Percentiles rank a stretch among this genome's conserved stretches.
Conservation (phyloP, 2,113 vertebrate genomes). For the Phyllostomus hastatus region DNA sequence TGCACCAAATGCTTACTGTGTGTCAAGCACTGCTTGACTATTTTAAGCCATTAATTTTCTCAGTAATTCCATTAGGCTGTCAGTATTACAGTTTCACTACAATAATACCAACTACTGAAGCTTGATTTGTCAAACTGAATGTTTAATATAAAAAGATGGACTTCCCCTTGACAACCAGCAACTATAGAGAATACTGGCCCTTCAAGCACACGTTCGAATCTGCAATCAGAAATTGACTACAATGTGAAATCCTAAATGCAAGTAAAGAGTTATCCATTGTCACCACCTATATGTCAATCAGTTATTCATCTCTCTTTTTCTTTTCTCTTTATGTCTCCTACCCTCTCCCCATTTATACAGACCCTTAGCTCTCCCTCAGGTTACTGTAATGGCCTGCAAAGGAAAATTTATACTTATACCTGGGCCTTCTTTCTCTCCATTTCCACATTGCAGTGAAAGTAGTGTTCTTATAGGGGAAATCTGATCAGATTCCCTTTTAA, state of each 20-base stretch:
- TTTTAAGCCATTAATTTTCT: background rate
- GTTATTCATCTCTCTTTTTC: too few relatives aligned
- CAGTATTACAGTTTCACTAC: background rate
- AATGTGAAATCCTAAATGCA: background rate
- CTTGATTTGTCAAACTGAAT: background rate
- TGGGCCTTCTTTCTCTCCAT: background rate
- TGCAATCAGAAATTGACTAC: background rate
- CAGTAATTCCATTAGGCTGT: background rate
- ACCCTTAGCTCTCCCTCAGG: background rate
- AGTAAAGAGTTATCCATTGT: background rate
- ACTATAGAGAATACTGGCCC: background rate
- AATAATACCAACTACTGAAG: background rate
- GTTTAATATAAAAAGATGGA: background rate
- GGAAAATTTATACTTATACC: background rate
- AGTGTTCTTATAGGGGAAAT: background rate
- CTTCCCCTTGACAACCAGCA: background rate
- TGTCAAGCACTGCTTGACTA: background rate
- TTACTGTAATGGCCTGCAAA: background rate
- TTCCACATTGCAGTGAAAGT: background rate
- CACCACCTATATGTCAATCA: background rate
- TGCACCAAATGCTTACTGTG: background rate
- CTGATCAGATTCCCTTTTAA: background rate
- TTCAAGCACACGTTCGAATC: background rate
- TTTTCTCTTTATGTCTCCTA: background rate
- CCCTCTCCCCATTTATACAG: background rate